Conservation (phyloP, 2,113 vertebrate species). For the Perognathus longimembris region DNA sequence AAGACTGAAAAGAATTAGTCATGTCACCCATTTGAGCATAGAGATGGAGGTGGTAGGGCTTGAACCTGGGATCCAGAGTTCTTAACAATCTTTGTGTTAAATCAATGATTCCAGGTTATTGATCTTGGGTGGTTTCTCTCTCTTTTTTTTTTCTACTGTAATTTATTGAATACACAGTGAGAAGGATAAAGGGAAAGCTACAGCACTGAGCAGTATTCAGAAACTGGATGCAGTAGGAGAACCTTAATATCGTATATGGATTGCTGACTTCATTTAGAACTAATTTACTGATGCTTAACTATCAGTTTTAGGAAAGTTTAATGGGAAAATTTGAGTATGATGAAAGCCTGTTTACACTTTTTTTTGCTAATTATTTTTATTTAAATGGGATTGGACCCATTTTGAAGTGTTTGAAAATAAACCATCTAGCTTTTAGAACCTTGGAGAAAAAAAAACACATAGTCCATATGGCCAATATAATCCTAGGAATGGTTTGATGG, state of each 20-base stretch:
- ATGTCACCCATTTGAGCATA: too few relatives aligned
- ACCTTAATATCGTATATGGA: constrained; percentile 41
- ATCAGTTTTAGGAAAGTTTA: constrained; percentile 47
- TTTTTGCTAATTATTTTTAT: constrained; percentile 61
- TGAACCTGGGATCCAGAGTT: background rate
- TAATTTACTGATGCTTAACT: constrained; percentile 42
- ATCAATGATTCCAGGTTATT: constrained; percentile 9
- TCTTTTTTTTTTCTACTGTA: constrained; percentile 66
- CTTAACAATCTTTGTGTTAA: background rate
- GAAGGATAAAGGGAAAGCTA: constrained; percentile 48
- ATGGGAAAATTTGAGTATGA: constrained; percentile 45
- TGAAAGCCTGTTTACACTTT: constrained; percentile 31
- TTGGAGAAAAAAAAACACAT: constrained; percentile 58
- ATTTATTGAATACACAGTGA: constrained; percentile 62
- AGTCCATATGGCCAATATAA: background rate
- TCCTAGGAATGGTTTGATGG: too few relatives aligned
- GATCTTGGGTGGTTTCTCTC: background rate
- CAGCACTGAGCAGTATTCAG: constrained; percentile 32
- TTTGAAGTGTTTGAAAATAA: too few relatives aligned
- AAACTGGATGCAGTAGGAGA: constrained; percentile 51
- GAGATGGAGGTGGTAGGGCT: background rate
- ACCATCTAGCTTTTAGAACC: constrained; percentile 26
- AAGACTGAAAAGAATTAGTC: background rate
- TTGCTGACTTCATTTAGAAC: constrained; percentile 38
- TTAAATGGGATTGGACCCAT: constrained; percentile 34